Evolutionary conservation across 2,888 invertebrate species (phyloP), one percentile per base, ranked within the genome.

Genomic region (Drosophila pseudotalamancana): DNA sequence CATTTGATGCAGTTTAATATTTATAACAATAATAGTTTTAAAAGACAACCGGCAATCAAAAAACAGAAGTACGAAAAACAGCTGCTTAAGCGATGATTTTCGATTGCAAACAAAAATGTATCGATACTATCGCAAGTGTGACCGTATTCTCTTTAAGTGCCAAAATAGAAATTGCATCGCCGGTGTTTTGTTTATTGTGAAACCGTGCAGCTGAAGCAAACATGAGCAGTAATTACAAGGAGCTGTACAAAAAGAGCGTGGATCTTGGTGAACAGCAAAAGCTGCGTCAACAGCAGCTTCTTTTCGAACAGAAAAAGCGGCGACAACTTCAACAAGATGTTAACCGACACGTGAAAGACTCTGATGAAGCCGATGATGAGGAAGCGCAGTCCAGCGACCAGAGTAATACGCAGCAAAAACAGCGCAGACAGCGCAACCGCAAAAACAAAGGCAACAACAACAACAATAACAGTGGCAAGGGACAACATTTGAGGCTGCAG

Each of bases 401-500:
- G 49, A 51, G 42, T 32, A 43, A 39, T 31, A 3, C 50, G 25
- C 55, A 53, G 11, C 63, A 48, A 9, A 55, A 29, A 6, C 51
- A 49, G 23, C 51, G 40, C 39, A 64, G 42, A 21, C 61, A 46
- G 31, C 56, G 49, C 19, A 29, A 23, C 6, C 27, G 39, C 14
- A 16, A 16, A n/a, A 43, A 27, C 18, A 49, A 45, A n/a, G 43
- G 39, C 37, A 48, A 31, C 3, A 29, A 67, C 35, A 82, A 75
- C 9, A 62, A 68, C 25, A 57, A 37, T 8, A 73, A 69, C 25
- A 62, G 4, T 0, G 31, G n/a, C 35, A 46, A 37, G 6, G 34
- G 5, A 1, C 48, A 45, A 19, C 50, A 56, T 12, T 68, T 75
- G 12, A 93, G 94, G 74, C 91, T 98, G 6, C 98, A 98, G 96